phyloP scores from a whole-genome alignment of 2,797 vertebrate species.

The Menidia menidia region DNA sequence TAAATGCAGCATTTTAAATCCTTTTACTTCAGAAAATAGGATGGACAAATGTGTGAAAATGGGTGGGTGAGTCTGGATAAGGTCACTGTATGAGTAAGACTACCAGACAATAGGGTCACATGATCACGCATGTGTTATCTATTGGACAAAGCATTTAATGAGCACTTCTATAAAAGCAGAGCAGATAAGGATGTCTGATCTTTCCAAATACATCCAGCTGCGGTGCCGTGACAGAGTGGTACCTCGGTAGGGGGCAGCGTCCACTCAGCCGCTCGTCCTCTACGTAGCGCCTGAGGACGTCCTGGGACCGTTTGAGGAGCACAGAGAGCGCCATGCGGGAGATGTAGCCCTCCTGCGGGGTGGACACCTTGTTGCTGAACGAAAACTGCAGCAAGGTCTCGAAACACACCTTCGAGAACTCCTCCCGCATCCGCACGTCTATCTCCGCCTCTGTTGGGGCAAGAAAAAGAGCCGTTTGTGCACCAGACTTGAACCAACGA shows the following conservation, averaged over 20 bases:
- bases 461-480: too few species aligned
- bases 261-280: conserved; percentile 96
- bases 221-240: conserved; percentile 15
- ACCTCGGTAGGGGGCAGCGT: conserved; percentile 98
- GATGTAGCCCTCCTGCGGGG: conserved; percentile 99
- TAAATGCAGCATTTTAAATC: not conserved
- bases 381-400: conserved; percentile 99
- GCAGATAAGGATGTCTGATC: not conserved
- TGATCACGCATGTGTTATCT: too few species aligned
- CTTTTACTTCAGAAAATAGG: not conserved
- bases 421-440: conserved; percentile 96
- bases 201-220: not conserved
- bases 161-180: not conserved
- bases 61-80: not conserved
- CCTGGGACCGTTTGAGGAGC: conserved; percentile 95
- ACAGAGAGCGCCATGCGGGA: conserved; percentile 98
- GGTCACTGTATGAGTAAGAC: not conserved
- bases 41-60: not conserved
- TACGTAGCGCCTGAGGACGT: conserved; percentile 93
- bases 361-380: conserved; percentile 98
- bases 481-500: too few species aligned
- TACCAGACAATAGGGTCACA: too few species aligned
- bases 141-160: too few species aligned
- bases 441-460: conserved; percentile 93
- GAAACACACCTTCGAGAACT: conserved; percentile 99